Conservation (phyloP, 2,113 vertebrate species). For the Condylura cristata region DNA sequence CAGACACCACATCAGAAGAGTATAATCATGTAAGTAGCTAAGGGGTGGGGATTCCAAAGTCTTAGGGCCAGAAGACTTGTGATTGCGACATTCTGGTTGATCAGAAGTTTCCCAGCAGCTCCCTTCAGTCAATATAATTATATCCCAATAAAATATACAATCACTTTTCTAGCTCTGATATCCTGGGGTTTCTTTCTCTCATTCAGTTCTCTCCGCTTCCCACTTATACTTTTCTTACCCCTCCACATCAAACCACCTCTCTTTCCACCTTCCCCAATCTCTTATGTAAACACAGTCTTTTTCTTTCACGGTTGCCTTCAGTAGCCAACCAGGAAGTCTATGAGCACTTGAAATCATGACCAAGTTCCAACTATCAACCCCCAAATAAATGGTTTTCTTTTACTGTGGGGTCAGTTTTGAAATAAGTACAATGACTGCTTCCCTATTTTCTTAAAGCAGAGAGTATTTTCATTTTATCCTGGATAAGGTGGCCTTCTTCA, state of each 20-base stretch:
- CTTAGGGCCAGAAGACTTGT: not conserved
- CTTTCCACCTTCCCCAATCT: not conserved
- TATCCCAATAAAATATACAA: not conserved
- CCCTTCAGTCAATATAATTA: not conserved
- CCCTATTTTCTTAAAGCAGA: not conserved
- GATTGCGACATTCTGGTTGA: not conserved
- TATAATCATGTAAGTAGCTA: conserved; percentile 40
- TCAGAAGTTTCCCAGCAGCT: not conserved
- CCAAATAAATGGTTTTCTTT: not conserved
- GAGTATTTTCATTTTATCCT: not conserved
- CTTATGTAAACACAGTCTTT: not conserved
- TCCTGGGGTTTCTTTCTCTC: not conserved
- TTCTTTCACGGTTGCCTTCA: not conserved
- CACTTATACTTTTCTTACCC: not conserved
- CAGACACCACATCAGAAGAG: not conserved
- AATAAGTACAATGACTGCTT: not conserved
- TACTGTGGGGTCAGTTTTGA: conserved; percentile 7
- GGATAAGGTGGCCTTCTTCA: not conserved
- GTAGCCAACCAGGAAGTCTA: not conserved
- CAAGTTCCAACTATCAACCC: not conserved
- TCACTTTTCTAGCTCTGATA: not conserved
- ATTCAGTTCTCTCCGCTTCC: not conserved
- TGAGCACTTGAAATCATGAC: not conserved
- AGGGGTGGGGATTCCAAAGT: not conserved
- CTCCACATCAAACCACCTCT: not conserved